phyloP scores from a whole-genome alignment of 1,140 invertebrate genomes.

The Lethrus apterus region DNA sequence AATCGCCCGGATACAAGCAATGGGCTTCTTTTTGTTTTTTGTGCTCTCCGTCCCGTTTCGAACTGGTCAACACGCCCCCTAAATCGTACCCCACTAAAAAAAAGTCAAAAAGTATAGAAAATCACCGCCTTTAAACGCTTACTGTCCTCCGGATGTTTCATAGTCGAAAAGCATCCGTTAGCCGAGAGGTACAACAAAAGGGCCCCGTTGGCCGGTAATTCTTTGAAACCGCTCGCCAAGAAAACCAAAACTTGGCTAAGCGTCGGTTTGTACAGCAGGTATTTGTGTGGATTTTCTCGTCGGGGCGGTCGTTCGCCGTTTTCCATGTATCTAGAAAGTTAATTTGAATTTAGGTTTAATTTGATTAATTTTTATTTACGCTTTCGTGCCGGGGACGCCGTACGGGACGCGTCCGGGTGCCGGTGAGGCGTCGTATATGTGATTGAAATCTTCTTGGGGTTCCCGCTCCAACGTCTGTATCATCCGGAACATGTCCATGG shows the following conservation, averaged over 20 bases:
- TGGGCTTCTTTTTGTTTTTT: slow-evolving; percentile 66
- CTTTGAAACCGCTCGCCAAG: slow-evolving; percentile 88
- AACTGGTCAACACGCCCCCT: slow-evolving; percentile 84
- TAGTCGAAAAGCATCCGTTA: slow-evolving; percentile 82
- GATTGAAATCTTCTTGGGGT: slow-evolving; percentile 74
- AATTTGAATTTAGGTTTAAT: slow-evolving; percentile 14
- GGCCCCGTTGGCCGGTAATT: slow-evolving; percentile 84
- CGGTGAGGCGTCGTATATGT: slow-evolving; percentile 80
- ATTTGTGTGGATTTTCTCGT: slow-evolving; percentile 94
- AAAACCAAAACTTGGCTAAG: slow-evolving; percentile 91
- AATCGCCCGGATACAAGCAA: slow-evolving; percentile 86
- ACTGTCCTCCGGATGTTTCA: slow-evolving; percentile 86
- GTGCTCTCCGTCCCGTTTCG: slow-evolving; percentile 67
- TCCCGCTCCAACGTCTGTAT: slow-evolving; percentile 90
- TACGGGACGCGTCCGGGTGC: slow-evolving; percentile 68
- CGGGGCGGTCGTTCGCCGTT: slow-evolving; percentile 60
- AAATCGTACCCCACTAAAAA: slow-evolving; percentile 80
- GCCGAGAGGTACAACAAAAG: slow-evolving; percentile 90
- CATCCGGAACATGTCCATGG: slow-evolving; percentile 98
- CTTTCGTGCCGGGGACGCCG: slow-evolving; percentile 46
- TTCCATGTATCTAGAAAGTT: slow-evolving; percentile 52
- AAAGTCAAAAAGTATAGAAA: neutral
- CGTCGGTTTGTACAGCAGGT: slow-evolving; percentile 91
- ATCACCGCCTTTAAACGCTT: slow-evolving; percentile 41
- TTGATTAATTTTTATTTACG: slow-evolving; percentile 28